phyloP scores from a whole-genome alignment of 2,888 invertebrate species.

The Enoplolaimus lenunculus region DNA sequence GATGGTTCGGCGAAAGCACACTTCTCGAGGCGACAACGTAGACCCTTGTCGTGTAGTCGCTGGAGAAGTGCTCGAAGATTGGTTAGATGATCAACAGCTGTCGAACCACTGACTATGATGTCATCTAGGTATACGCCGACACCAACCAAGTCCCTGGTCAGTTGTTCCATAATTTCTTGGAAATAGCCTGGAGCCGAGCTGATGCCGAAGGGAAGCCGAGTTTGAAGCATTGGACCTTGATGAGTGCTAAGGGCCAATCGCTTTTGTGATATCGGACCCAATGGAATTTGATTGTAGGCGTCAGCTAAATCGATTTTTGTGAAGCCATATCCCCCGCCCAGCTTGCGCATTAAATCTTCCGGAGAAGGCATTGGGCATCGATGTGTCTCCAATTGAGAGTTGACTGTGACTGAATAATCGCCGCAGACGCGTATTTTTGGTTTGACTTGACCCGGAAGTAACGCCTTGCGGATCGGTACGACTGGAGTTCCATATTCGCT shows the following conservation, averaged over 20 bases:
- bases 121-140: background rate
- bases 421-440: slow-evolving; percentile 4
- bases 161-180: slow-evolving; percentile 8
- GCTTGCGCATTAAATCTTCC: slow-evolving; percentile 22
- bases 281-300: too few species aligned
- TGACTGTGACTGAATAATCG: slow-evolving; percentile 1
- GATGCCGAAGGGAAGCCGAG: background rate
- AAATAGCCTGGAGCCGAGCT: slow-evolving; percentile 2
- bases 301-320: too few species aligned
- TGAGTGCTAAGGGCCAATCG: background rate
- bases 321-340: too few species aligned
- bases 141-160: background rate
- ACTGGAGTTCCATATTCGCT: background rate
- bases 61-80: background rate
- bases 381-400: background rate
- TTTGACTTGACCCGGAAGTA: too few species aligned
- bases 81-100: background rate
- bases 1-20: background rate
- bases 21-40: background rate
- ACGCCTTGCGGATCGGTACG: background rate
- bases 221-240: background rate
- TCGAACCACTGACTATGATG: background rate
- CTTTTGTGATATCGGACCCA: too few species aligned
- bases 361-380: slow-evolving; percentile 13
- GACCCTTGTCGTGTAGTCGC: background rate